Evolutionary conservation across 2,888 invertebrate genomes (phyloP), one percentile per base, ranked within the genome.

Genomic region (Drosophila mulleri): DNA sequence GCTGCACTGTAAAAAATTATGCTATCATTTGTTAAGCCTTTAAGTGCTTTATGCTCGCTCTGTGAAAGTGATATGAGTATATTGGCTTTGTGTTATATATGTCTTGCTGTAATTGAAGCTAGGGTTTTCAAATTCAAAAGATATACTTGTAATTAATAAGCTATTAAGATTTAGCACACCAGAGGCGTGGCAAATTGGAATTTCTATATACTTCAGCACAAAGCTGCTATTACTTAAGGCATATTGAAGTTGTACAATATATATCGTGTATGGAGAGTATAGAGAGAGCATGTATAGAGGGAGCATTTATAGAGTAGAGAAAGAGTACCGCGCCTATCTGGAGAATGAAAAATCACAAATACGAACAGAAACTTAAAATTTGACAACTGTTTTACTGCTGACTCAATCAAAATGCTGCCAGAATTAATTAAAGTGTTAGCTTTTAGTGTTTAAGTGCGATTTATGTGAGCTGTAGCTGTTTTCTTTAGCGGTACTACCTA

Each of bases 1-100:
- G 8, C n/a, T 42, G 14, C 56, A 56, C 56, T 41, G 56, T 14
- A 29, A 7, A 8, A 56, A 56, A 56, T 29, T n/a, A 26, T 41
- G 41, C 2, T 37, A n/a, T 9, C 3, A 12, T 20, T 20, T 45
- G 16, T 16, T 1, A 4, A 26, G 3, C n/a, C n/a, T n/a, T n/a
- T 23, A 23, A 23, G 23, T 23, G 26, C 29, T 23, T 8, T 23
- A 23, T 23, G 23, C 23, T 23, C 23, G 2, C 3, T 23, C 23
- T 23, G 23, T 3, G 23, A 23, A 23, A 23, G 23, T 23, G n/a
- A n/a, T 23, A 23, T 23, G 23, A 23, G n/a, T n/a, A n/a, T n/a
- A n/a, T n/a, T n/a, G n/a, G n/a, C n/a, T n/a, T n/a, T n/a, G n/a
- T n/a, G n/a, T n/a, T n/a, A n/a, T n/a, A n/a, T n/a, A n/a, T n/a